Percentiles rank a stretch among this genome's conserved stretches.
Conservation (phyloP, 2,113 vertebrate species). For the Ceyx margarethae region DNA sequence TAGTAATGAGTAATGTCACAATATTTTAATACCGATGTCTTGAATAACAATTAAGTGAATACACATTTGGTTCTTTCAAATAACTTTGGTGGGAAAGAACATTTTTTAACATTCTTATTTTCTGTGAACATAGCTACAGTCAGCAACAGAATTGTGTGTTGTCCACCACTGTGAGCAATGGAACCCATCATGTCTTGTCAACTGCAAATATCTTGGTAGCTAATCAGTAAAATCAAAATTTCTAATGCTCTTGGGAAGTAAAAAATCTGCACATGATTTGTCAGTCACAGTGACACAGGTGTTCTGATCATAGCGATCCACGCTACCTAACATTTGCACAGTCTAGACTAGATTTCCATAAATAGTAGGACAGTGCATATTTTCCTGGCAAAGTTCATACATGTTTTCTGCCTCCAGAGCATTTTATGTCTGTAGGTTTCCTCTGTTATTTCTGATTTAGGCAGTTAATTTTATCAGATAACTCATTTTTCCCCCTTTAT, state of each 20-base stretch:
- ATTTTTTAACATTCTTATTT: neutral
- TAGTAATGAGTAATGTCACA: neutral
- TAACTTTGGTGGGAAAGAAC: neutral
- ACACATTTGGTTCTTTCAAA: neutral
- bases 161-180: neutral
- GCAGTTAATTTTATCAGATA: neutral
- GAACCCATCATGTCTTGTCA: neutral
- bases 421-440: neutral
- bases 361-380: neutral
- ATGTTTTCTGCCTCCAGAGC: neutral
- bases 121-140: neutral
- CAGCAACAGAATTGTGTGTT: neutral
- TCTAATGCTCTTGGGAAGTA: neutral
- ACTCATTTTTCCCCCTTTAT: neutral
- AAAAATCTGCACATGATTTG: neutral
- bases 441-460: neutral
- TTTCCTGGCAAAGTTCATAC: neutral
- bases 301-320: fast-evolving
- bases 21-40: neutral
- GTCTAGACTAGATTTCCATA: neutral
- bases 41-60: neutral
- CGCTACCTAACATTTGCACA: neutral
- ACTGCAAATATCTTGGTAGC: neutral
- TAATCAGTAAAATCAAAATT: neutral
- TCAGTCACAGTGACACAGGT: neutral